phyloP scores from a whole-genome alignment of 2,888 invertebrate species.

The Vannuccia rotundouncinata region DNA sequence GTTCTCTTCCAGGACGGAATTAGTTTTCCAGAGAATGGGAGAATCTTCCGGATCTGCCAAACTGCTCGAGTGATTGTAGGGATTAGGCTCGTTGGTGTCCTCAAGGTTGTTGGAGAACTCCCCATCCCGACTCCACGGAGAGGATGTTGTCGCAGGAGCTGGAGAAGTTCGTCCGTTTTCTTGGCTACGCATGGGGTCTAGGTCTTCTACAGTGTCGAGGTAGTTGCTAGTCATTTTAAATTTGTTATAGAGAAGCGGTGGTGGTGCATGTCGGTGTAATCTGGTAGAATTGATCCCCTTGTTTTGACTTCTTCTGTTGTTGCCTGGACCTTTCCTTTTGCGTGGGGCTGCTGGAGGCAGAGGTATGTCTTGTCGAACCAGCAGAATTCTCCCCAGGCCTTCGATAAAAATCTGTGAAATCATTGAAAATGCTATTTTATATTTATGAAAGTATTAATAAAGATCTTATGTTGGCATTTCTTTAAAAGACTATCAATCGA shows the following conservation, averaged over 20 bases:
- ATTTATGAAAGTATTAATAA: neutral
- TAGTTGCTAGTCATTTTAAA: neutral
- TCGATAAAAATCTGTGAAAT: conserved; percentile 31
- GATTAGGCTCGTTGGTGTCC: neutral
- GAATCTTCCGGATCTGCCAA: conserved; percentile 29
- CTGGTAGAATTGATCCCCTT: neutral
- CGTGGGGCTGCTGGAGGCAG: neutral
- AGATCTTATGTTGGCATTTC: too few relatives aligned
- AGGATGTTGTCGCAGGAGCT: neutral
- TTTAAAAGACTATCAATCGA: too few relatives aligned
- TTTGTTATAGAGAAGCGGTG: neutral
- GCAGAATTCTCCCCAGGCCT: conserved; percentile 25
- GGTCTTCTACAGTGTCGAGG: neutral
- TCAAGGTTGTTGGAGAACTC: too few relatives aligned
- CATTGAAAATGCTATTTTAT: neutral
- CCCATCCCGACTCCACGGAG: neutral
- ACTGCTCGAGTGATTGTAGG: neutral
- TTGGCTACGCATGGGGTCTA: too few relatives aligned
- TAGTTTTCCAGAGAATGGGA: neutral
- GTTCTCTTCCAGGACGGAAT: conserved; percentile 21
- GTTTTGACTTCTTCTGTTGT: neutral
- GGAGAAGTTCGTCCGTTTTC: neutral
- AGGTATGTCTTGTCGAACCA: conserved; percentile 34
- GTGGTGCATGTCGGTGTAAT: neutral
- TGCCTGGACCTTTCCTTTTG: neutral